A percentile compares a stretch with the other conserved stretches of the same genome.
Evolutionary conservation across 2,888 invertebrate genomes (phyloP).

Genomic region (Sarcophaga variegata): DNA sequence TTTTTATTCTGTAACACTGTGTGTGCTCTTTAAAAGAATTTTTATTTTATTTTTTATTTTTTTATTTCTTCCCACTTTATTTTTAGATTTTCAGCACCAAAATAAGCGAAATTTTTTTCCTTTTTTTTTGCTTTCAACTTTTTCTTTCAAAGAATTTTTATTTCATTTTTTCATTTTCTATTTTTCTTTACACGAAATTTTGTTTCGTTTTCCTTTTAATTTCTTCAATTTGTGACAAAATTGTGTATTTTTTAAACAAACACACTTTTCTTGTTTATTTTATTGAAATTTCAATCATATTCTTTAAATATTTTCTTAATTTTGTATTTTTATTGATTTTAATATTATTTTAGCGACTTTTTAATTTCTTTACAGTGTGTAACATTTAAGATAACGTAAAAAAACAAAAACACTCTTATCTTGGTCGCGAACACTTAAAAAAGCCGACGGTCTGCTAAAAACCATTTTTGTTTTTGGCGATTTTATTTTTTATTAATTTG

Average conservation of each 20-base stretch:
- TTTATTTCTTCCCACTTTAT: conserved; percentile 23
- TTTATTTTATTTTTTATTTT: conserved; percentile 21
- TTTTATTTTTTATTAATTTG: conserved; percentile 37
- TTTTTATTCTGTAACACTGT: conserved; percentile 28
- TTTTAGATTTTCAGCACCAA: conserved; percentile 65
- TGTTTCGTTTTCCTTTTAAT: conserved; percentile 21
- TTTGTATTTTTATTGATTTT: not conserved
- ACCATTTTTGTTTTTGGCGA: conserved; percentile 45
- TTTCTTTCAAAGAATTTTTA: not conserved
- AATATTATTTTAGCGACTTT: conserved; percentile 32
- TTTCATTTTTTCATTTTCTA: conserved; percentile 24
- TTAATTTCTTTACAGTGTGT: conserved; percentile 22
- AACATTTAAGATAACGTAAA: conserved; percentile 30
- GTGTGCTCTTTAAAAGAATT: conserved; percentile 18
- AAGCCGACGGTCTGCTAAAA: conserved; percentile 60
- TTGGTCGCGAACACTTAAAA: conserved; percentile 11
- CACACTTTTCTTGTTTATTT: not conserved
- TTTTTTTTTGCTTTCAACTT: conserved; percentile 15
- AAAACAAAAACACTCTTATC: conserved; percentile 12
- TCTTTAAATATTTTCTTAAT: conserved; percentile 29
- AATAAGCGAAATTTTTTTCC: conserved; percentile 54
- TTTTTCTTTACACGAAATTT: not conserved
- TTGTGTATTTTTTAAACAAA: conserved; percentile 25
- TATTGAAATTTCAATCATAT: not conserved
- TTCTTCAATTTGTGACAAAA: conserved; percentile 53